Conservation (phyloP, 1,140 invertebrate species). For the Oncopodura yosiiana region DNA sequence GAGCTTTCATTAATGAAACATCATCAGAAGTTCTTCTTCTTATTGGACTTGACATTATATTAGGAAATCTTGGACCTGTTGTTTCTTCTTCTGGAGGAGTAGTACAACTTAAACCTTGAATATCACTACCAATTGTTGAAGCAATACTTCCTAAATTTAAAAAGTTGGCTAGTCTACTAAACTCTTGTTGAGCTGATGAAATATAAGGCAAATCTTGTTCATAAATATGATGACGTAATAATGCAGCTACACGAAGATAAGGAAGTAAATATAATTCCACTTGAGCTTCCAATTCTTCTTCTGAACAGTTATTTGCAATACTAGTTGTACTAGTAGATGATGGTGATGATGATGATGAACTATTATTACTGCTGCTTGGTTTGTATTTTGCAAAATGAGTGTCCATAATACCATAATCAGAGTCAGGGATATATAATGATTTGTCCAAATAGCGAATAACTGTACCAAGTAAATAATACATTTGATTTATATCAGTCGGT, state of each 20-base stretch:
- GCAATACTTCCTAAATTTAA: conserved; percentile 53
- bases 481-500: conserved; percentile 20
- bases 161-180: conserved; percentile 22
- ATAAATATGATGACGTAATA: conserved; percentile 77
- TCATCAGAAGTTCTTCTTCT: not conserved
- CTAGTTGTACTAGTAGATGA: not conserved
- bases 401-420: conserved; percentile 28
- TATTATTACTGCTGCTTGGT: not conserved
- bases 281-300: conserved; percentile 45
- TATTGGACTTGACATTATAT: too few relatives aligned
- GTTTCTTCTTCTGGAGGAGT: not conserved
- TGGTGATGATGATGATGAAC: not conserved
- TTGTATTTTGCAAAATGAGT: conserved; percentile 11
- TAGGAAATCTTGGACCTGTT: conserved; percentile 5
- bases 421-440: conserved; percentile 38
- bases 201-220: conserved; percentile 57
- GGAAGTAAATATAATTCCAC: conserved; percentile 69
- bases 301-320: not conserved
- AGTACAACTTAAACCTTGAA: conserved; percentile 62
- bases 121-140: conserved; percentile 37
- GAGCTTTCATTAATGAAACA: conserved; percentile 23
- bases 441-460: conserved; percentile 42
- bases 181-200: conserved; percentile 17
- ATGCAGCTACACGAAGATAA: conserved; percentile 69
- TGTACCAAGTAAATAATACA: conserved; percentile 38